Evolutionary conservation across 2,797 vertebrate species (phyloP).

Genomic region (Girardinus metallicus): DNA sequence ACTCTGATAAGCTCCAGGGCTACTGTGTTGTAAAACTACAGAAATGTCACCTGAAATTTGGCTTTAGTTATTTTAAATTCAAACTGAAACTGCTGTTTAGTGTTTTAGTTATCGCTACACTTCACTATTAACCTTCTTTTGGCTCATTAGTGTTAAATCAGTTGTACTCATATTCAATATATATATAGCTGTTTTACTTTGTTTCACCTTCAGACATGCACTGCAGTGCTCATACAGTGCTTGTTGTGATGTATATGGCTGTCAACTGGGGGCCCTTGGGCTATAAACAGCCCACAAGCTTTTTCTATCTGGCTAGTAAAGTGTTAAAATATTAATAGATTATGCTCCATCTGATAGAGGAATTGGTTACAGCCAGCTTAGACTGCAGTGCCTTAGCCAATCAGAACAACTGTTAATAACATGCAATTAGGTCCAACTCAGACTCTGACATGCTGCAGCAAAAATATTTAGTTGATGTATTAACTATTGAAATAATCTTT

Average conservation of each 20-base stretch:
- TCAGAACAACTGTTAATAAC: neutral
- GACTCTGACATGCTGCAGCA: neutral
- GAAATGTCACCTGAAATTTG: neutral
- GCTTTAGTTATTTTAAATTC: neutral
- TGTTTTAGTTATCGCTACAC: neutral
- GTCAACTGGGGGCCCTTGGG: neutral
- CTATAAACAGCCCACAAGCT: neutral
- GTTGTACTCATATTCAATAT: neutral
- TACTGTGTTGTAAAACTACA: neutral
- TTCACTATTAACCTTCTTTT: neutral
- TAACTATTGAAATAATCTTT: neutral
- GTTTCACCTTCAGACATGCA: neutral
- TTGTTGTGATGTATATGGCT: neutral
- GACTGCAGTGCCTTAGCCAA: neutral
- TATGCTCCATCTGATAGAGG: neutral
- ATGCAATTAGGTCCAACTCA: conserved; percentile 1
- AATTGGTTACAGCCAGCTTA: neutral
- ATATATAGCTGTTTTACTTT: neutral
- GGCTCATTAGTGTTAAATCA: neutral
- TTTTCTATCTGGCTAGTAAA: neutral
- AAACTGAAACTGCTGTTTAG: neutral
- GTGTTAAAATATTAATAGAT: conserved; percentile 3
- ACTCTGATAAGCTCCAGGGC: neutral
- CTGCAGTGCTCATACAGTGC: neutral
- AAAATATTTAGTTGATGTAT: neutral